These are phyloP conservation scores for Tympanoctomys barrerae DNA, from an alignment of 2,797 vertebrate genomes.

Conservation along the genomic window DNA sequence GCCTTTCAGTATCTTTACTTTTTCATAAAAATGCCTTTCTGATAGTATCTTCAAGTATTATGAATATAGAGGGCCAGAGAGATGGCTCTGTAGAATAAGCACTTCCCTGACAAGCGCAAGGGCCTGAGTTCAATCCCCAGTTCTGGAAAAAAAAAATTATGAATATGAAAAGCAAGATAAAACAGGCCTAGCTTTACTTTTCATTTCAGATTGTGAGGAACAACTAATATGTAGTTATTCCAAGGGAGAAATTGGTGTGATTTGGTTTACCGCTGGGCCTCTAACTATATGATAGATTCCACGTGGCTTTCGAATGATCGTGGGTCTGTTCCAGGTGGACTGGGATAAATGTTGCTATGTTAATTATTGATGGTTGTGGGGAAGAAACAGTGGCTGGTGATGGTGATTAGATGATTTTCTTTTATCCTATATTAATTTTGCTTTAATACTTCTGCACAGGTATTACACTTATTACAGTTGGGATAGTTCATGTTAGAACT, in stretches of 20 bases:
- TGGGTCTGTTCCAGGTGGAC: conserved; percentile 33
- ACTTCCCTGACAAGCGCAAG: too few relatives aligned
- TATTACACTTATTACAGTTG: not conserved
- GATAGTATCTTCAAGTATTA: conserved; percentile 24
- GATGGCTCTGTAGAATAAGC: too few relatives aligned
- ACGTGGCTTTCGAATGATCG: not conserved
- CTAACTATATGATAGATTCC: not conserved
- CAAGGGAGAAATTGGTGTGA: not conserved
- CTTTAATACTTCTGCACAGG: not conserved
- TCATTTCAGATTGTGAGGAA: conserved; percentile 54
- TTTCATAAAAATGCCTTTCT: conserved; percentile 16
- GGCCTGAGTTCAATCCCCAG: too few relatives aligned
- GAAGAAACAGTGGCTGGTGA: not conserved
- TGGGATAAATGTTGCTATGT: conserved; percentile 30
- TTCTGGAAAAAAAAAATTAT: too few relatives aligned
- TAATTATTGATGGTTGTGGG: conserved; percentile 10
- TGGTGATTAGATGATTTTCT: conserved; percentile 33
- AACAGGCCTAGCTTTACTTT: conserved; percentile 52
- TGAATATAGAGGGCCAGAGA: not conserved
- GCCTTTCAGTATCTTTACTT: not conserved
- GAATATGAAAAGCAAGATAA: conserved; percentile 11
- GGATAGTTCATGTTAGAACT: not conserved
- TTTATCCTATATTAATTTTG: conserved; percentile 32
- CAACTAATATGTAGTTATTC: not conserved
- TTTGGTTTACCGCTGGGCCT: conserved; percentile 8